A percentile compares a stretch with the other conserved stretches of the same genome.
Conservation (phyloP, 2,797 vertebrate genomes). For the Hirundo rustica region DNA sequence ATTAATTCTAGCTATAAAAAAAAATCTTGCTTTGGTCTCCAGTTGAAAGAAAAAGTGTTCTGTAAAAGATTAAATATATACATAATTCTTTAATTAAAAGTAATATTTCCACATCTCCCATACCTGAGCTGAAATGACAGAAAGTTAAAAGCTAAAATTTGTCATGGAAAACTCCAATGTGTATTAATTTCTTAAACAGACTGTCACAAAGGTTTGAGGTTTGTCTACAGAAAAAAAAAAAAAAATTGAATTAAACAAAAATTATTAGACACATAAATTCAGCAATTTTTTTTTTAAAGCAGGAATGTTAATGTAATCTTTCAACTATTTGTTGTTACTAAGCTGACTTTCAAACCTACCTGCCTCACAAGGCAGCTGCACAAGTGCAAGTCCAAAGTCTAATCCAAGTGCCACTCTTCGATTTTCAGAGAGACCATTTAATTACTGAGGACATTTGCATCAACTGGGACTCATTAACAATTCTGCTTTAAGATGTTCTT, state of each 20-base stretch:
- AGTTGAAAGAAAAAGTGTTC: neutral
- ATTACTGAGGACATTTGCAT: constrained; percentile 10
- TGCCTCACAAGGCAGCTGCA: neutral
- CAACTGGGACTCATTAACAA: neutral
- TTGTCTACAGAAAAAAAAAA: neutral
- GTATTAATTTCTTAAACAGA: constrained; percentile 14
- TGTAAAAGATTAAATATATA: neutral
- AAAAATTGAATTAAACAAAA: neutral
- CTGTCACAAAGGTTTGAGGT: neutral
- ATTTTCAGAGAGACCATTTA: neutral
- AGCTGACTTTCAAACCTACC: neutral
- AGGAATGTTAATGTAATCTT: neutral
- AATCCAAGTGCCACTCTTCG: neutral
- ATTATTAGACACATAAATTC: neutral
- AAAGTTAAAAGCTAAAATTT: constrained; percentile 39
- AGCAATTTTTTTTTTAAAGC: neutral
- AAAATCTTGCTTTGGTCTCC: neutral
- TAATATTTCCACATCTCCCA: neutral
- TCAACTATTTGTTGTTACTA: neutral
- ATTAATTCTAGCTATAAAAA: neutral
- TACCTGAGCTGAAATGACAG: neutral
- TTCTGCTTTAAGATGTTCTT: constrained; percentile 14
- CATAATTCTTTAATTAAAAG: neutral
- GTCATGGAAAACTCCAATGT: neutral
- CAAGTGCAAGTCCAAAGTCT: neutral